These are phyloP conservation scores for Lophius piscatorius DNA, from an alignment of 2,113 vertebrate species.

Conservation along the genomic window DNA sequence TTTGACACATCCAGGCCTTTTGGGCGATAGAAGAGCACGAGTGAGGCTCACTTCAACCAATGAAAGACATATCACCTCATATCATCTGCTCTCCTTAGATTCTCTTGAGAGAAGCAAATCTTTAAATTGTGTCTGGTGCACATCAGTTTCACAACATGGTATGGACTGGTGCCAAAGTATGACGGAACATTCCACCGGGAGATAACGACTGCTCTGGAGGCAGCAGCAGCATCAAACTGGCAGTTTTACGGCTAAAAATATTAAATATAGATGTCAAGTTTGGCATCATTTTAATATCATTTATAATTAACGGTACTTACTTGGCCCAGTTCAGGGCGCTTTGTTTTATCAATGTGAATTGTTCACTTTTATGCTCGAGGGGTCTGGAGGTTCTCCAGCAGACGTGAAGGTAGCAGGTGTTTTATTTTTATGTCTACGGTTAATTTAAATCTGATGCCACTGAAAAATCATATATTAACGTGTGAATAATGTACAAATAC, in stretches of 20 bases:
- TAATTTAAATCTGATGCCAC: slow-evolving; percentile 81
- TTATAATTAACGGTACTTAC: slow-evolving; percentile 66
- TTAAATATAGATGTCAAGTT: slow-evolving; percentile 4
- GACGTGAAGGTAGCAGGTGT: slow-evolving; percentile 80
- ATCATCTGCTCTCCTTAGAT: slow-evolving; percentile 8
- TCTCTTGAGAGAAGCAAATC: neutral
- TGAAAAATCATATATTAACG: slow-evolving; percentile 73
- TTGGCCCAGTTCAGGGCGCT: slow-evolving; percentile 37
- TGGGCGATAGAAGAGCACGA: slow-evolving; percentile 4
- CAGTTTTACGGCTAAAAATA: slow-evolving; percentile 1
- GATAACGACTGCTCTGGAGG: slow-evolving; percentile 27
- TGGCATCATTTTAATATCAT: slow-evolving; percentile 33
- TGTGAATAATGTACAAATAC: slow-evolving; percentile 85
- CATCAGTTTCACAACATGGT: neutral
- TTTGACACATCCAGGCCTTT: slow-evolving; percentile 14
- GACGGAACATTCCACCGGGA: slow-evolving; percentile 51
- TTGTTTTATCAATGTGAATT: slow-evolving; percentile 55
- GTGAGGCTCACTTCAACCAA: slow-evolving; percentile 7
- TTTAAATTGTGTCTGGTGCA: slow-evolving; percentile 9
- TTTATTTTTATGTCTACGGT: slow-evolving; percentile 54
- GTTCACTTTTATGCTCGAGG: slow-evolving; percentile 33
- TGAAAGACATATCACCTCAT: slow-evolving; percentile 24
- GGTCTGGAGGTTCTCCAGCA: slow-evolving; percentile 42
- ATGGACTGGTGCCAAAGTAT: neutral
- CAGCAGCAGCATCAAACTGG: slow-evolving; percentile 14